Percentiles rank a stretch among this genome's conserved stretches.
Conservation (phyloP, 2,888 invertebrate genomes). For the Apocheima hispidaria region DNA sequence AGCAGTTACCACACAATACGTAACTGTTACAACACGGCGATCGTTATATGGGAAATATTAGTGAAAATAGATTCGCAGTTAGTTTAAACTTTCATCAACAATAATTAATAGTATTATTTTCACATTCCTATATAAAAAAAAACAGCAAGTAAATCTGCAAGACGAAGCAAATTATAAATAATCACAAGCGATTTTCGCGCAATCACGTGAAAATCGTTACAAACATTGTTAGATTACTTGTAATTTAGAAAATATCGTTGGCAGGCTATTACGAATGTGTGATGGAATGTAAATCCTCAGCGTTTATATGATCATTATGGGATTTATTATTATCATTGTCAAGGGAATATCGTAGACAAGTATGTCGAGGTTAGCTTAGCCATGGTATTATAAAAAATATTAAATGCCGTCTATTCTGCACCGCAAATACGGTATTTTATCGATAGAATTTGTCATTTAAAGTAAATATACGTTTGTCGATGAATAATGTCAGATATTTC, state of each 20-base stretch:
- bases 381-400: too few relatives aligned
- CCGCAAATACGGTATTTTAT: too few relatives aligned
- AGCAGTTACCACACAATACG: too few relatives aligned
- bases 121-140: not conserved
- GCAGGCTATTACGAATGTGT: conserved; percentile 52
- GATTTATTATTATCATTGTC: conserved; percentile 17
- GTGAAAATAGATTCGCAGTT: too few relatives aligned
- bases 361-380: conserved; percentile 11
- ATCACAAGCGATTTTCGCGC: conserved; percentile 58
- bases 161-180: conserved; percentile 60
- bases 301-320: not conserved
- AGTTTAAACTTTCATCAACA: not conserved
- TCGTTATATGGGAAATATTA: not conserved
- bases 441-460: too few relatives aligned
- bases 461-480: too few relatives aligned
- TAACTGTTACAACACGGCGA: too few relatives aligned
- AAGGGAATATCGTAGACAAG: conserved; percentile 8
- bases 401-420: too few relatives aligned
- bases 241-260: conserved; percentile 60
- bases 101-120: not conserved
- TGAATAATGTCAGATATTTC: too few relatives aligned
- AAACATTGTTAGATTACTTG: conserved; percentile 62
- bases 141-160: not conserved
- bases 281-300: conserved; percentile 42
- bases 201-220: conserved; percentile 68